Conservation (phyloP, 2,113 vertebrate species). For the Siniperca knerii region DNA sequence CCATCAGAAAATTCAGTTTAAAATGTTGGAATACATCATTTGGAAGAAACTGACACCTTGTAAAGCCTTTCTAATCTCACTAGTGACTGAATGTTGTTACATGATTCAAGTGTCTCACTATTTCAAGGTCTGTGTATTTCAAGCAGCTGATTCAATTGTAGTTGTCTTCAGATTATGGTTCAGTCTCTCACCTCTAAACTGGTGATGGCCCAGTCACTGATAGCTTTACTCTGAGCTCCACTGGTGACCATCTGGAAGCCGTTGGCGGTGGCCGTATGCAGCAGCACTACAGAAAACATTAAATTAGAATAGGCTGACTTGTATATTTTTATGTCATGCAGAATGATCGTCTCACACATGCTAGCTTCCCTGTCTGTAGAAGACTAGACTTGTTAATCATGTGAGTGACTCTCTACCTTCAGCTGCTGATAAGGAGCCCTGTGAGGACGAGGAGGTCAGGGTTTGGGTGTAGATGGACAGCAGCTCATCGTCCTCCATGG, state of each 20-base stretch:
- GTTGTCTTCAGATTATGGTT: background rate
- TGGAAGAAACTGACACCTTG: background rate
- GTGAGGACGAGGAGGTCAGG: constrained; percentile 91
- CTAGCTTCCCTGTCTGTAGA: background rate
- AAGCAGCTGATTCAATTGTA: background rate
- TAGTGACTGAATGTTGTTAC: background rate
- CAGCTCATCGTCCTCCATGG: constrained; percentile 95
- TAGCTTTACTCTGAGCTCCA: constrained; percentile 95
- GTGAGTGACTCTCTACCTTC: constrained; percentile 85
- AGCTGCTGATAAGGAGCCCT: constrained; percentile 92
- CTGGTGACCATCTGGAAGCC: constrained; percentile 99
- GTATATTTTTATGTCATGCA: background rate
- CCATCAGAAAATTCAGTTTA: background rate
- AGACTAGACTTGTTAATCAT: background rate
- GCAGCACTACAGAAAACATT: constrained; percentile 85
- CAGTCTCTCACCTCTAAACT: constrained; percentile 93
- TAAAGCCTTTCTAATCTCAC: background rate
- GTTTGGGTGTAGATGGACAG: constrained; percentile 97
- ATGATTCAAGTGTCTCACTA: background rate
- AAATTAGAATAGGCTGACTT: background rate
- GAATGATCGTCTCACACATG: background rate
- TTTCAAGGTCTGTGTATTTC: background rate
- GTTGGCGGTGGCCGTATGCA: constrained; percentile 96
- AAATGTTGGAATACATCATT: background rate
- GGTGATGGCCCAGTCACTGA: constrained; percentile 97